Base-by-base conservation (phyloP, 2,888 invertebrate species). In the Dexiosoma caninum region DNA sequence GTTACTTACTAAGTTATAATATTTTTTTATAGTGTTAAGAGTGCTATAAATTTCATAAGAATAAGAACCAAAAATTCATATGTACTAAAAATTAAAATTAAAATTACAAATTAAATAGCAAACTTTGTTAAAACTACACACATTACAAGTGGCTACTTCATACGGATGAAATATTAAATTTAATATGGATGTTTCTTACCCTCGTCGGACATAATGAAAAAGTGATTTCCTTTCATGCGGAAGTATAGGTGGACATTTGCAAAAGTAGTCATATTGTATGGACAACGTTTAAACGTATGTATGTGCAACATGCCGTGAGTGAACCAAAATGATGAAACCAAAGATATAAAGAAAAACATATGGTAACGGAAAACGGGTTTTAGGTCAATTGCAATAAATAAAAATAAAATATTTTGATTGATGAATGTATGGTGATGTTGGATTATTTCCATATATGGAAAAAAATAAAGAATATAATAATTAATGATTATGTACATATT, bases 191-290 rank as follows among this genome's bases (percentile, higher is more conserved):
- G 37, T 67, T 82, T 88, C 95, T 94, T 92, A 95, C 95, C 95
- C 95, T 91, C 95, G 94, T 91, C 95, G 95, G 87, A 95, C 94
- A 90, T 95, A 95, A 91, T 95, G 94, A 91, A 95, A 93, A 89
- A 95, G 94, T 90, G 95, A 95, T 92, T 95, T 95, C 93, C 95
- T 95, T 86, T 80, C 75, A 75, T 75, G 72, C 62, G 42, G 57
- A 82, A 72, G 82, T 82, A 62, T 67, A 53, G 40, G 19, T 53
- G 53, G 32, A 57, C 44, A 44, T 57, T 77, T 64, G 44, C 14
- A 60, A 62, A 77, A 12, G 55, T 23, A 62, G 60, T 76, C 55
- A 70, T 46, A 55, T 2, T 23, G 9, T 51, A n/a, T n/a, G n/a
- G n/a, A n/a, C n/a, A n/a, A 49, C 21, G 49, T 57, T 64, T 37